Percentiles rank a stretch among this genome's conserved stretches.
phyloP scores from a whole-genome alignment of 1,140 invertebrate species.

The Drosophila cardini region DNA sequence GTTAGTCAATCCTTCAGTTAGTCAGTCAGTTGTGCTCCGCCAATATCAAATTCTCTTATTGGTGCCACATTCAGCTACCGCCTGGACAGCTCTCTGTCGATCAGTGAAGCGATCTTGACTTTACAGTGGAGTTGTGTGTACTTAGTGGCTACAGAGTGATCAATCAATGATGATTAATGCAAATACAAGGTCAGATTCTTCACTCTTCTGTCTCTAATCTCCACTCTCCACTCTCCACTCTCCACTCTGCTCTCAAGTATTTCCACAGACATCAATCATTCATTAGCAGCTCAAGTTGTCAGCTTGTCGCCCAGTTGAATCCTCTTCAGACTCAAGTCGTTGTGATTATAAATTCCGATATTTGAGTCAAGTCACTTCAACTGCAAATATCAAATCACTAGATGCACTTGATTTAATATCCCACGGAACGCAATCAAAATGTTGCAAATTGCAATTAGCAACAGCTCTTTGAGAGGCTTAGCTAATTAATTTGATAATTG shows the following conservation, averaged over 20 bases:
- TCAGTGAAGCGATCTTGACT: conserved; percentile 41
- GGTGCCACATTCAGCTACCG: conserved; percentile 47
- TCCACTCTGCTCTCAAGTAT: neutral
- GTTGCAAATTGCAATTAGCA: conserved; percentile 51
- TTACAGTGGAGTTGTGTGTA: conserved; percentile 36
- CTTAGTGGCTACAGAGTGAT: conserved; percentile 68
- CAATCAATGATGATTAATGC: conserved; percentile 83
- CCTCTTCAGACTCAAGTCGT: conserved; percentile 11
- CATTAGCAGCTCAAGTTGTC: conserved; percentile 81
- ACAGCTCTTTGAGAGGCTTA: conserved; percentile 61
- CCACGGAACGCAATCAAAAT: conserved; percentile 6
- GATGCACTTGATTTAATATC: conserved; percentile 54
- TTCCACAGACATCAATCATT: conserved; percentile 78
- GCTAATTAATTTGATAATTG: conserved; percentile 77
- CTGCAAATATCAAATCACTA: conserved; percentile 35
- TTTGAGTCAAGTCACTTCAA: neutral
- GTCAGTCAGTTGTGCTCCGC: conserved; percentile 15
- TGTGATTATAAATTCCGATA: conserved; percentile 61
- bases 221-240: neutral
- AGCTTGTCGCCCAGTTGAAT: conserved; percentile 54
- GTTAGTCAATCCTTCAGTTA: conserved; percentile 6
- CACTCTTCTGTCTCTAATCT: conserved; percentile 11
- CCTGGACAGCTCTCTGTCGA: conserved; percentile 31
- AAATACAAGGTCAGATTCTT: conserved; percentile 77
- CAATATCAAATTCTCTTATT: conserved; percentile 65